A percentile compares a stretch with the other conserved stretches of the same genome.
These are phyloP conservation scores for Matsumyia berberina DNA, from an alignment of 2,888 invertebrate species.

Conservation along the genomic window DNA sequence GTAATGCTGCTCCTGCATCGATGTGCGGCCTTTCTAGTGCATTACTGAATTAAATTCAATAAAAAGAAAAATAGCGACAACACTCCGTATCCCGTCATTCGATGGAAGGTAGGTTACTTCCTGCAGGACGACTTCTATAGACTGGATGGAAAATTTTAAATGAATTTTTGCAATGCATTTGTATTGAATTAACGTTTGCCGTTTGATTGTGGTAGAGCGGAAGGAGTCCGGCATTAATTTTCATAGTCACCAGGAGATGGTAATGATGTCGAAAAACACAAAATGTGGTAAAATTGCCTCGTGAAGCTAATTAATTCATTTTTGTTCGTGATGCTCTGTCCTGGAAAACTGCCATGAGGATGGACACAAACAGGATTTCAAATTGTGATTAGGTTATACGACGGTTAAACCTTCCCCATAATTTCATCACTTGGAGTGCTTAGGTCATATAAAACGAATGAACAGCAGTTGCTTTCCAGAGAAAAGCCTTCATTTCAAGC, in stretches of 20 bases:
- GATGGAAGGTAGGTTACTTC: conserved; percentile 28
- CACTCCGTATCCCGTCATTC: conserved; percentile 47
- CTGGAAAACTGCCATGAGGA: background rate
- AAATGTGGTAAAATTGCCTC: conserved; percentile 35
- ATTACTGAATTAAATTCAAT: conserved; percentile 76
- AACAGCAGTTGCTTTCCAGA: too few species aligned
- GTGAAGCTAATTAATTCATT: conserved; percentile 31
- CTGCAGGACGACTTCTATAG: conserved; percentile 20
- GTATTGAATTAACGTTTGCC: conserved; percentile 63
- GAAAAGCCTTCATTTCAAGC: too few species aligned
- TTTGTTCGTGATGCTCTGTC: background rate
- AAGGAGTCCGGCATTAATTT: conserved; percentile 1
- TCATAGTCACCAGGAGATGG: background rate
- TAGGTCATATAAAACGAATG: too few species aligned
- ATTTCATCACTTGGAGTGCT: too few species aligned
- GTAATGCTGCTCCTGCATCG: conserved; percentile 25
- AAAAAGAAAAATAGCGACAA: conserved; percentile 70
- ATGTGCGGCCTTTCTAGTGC: conserved; percentile 68
- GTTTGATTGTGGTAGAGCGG: conserved; percentile 18
- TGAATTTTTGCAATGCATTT: conserved; percentile 68
- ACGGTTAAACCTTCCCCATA: too few species aligned
- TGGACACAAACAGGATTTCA: too few species aligned
- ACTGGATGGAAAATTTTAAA: conserved; percentile 55
- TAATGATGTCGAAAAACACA: too few species aligned
- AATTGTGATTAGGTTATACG: too few species aligned